Conservation (phyloP, 2,888 invertebrate species). For the Phanerotoma sp. region DNA sequence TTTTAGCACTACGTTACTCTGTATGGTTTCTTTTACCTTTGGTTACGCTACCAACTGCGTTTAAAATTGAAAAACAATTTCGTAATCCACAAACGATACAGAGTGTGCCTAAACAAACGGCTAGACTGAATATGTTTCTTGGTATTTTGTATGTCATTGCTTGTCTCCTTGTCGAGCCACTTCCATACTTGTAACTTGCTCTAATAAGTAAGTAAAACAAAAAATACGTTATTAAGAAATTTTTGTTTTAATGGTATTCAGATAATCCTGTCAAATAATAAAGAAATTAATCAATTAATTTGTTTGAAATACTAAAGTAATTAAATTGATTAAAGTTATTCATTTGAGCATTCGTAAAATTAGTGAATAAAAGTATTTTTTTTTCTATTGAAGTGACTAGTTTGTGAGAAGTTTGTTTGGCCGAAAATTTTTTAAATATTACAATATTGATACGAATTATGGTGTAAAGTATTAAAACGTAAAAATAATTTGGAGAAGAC, state of each 20-base stretch:
- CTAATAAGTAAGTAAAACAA: not conserved
- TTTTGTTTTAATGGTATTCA: not conserved
- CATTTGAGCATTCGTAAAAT: too few species aligned
- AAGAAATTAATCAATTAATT: too few species aligned
- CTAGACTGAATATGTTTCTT: slow-evolving; percentile 86
- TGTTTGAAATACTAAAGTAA: too few species aligned
- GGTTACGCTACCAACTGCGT: slow-evolving; percentile 84
- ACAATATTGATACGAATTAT: too few species aligned
- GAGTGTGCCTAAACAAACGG: slow-evolving; percentile 84
- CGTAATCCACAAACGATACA: slow-evolving; percentile 76
- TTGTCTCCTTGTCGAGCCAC: slow-evolving; percentile 59
- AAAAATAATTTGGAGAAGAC: too few species aligned
- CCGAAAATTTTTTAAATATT: too few species aligned
- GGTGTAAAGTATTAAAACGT: too few species aligned
- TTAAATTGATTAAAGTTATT: too few species aligned
- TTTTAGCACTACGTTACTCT: slow-evolving; percentile 81
- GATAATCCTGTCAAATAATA: not conserved
- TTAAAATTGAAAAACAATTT: slow-evolving; percentile 87
- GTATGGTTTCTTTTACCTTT: slow-evolving; percentile 87
- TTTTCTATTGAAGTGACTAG: too few species aligned
- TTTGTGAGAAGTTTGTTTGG: too few species aligned
- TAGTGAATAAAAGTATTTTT: too few species aligned
- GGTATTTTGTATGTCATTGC: slow-evolving; percentile 87
- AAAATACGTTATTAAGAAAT: slow-evolving; percentile 11
- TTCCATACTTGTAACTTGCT: slow-evolving; percentile 48